Percentiles rank a stretch among this genome's conserved stretches.
Evolutionary conservation across 2,888 invertebrate species (phyloP).

Genomic region (Creontiades dilutus): DNA sequence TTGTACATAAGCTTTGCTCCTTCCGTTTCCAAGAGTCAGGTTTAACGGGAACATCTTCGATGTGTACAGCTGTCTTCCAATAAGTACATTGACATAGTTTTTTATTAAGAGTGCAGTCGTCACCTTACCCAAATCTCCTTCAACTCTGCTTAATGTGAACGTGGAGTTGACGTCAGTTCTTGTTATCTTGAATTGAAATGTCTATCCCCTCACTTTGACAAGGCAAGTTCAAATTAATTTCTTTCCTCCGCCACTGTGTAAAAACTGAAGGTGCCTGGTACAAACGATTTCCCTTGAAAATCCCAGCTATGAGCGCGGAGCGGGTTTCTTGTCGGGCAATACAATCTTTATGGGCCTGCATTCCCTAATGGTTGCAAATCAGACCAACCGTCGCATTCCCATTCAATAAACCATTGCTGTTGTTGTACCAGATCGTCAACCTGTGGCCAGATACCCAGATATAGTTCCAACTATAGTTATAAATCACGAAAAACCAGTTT

Average conservation of each 20-base stretch:
- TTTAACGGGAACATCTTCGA: too few species aligned
- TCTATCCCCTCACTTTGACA: too few species aligned
- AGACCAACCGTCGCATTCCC: constrained; percentile 24
- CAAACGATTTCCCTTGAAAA: constrained; percentile 1
- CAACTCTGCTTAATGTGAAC: too few species aligned
- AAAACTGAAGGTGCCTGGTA: background rate
- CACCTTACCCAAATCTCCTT: too few species aligned
- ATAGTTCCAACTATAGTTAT: constrained; percentile 26
- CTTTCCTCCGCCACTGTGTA: background rate
- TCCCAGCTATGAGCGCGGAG: background rate
- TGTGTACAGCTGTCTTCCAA: too few species aligned
- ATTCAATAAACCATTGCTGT: constrained; percentile 20
- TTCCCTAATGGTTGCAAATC: constrained; percentile 48
- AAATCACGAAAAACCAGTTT: constrained; percentile 35
- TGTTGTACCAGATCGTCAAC: background rate
- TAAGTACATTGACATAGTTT: too few species aligned
- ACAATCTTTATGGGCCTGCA: constrained; percentile 42
- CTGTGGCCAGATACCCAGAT: background rate
- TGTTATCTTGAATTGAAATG: too few species aligned
- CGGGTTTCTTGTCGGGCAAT: background rate
- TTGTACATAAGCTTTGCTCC: too few species aligned
- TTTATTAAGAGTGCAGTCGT: too few species aligned
- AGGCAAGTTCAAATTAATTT: too few species aligned
- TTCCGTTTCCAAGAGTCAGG: too few species aligned
- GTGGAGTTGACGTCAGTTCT: too few species aligned